These are phyloP conservation scores for Nycticryphes semicollaris DNA, from an alignment of 2,113 vertebrate genomes.

Conservation along the genomic window DNA sequence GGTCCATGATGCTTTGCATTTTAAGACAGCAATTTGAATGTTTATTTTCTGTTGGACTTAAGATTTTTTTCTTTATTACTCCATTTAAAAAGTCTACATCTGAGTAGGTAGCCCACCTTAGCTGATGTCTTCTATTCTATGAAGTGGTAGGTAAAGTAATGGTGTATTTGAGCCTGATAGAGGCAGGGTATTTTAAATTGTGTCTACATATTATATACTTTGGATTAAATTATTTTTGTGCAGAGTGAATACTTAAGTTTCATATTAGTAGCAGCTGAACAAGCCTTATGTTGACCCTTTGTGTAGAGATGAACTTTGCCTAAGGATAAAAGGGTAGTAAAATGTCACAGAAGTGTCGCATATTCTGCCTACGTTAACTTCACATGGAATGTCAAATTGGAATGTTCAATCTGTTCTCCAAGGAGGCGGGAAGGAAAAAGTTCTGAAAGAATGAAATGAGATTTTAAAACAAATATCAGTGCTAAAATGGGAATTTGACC, in stretches of 20 bases:
- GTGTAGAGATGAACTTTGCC: background rate
- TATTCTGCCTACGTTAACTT: background rate
- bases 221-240: background rate
- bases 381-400: background rate
- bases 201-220: background rate
- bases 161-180: background rate
- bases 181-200: background rate
- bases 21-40: background rate
- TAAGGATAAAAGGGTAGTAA: background rate
- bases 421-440: background rate
- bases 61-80: background rate
- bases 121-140: background rate
- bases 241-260: background rate
- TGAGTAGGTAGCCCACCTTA: background rate
- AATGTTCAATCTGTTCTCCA: background rate
- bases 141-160: background rate
- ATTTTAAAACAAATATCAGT: background rate
- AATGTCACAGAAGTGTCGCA: background rate
- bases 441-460: background rate
- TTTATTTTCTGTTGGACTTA: background rate
- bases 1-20: background rate
- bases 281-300: slow-evolving; percentile 2
- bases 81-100: background rate
- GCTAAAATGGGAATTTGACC: background rate
- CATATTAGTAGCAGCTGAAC: background rate